Base-by-base conservation (phyloP, 2,888 invertebrate genomes). In the Orgyia antiqua region DNA sequence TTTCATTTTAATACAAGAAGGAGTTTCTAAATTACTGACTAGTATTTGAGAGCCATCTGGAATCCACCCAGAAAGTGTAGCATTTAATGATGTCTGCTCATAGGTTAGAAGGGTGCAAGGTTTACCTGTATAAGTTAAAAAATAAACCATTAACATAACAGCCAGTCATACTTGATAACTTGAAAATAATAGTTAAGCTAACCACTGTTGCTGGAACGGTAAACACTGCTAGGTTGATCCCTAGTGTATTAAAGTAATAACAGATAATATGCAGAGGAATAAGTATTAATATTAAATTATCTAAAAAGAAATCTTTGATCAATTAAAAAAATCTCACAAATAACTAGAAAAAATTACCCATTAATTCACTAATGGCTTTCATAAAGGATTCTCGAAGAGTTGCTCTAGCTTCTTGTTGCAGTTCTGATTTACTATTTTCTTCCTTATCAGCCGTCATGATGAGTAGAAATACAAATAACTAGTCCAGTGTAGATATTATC, bases 341-440 rank as follows among this genome's bases (percentile, higher is more conserved):
- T n/a, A n/a, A n/a, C n/a, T n/a, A 19, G 13, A 15, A 13, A 3
- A 24, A 35, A 51, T 56, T 64, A 77, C 83, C 82, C 42, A 50
- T 66, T 33, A 83, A 45, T 42, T 71, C 67, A 27, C 45, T 53
- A 12, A 80, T 32, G 6, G 66, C 68, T 40, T 54, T 65, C n/a
- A 83, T 44, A 58, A 82, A 83, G n/a, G 54, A 58, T 46, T 76
- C 72, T 3, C 83, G 64, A 25, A 84, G 60, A 40, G 64, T 62
- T 8, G 74, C 65, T 41, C 70, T 66, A 13, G 71, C 70, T 32
- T 64, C 60, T 55, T 77, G 69, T 36, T 68, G 52, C 10, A 43
- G 27, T 27, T 33, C 37, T 8, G 34, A 11, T 25, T 51, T 50
- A 29, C 24, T 33, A 9, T 39, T 31, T 11, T 47, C 48, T 32